Evolutionary conservation across 2,797 vertebrate species (phyloP).

Genomic region (Cirrhinus mrigala): DNA sequence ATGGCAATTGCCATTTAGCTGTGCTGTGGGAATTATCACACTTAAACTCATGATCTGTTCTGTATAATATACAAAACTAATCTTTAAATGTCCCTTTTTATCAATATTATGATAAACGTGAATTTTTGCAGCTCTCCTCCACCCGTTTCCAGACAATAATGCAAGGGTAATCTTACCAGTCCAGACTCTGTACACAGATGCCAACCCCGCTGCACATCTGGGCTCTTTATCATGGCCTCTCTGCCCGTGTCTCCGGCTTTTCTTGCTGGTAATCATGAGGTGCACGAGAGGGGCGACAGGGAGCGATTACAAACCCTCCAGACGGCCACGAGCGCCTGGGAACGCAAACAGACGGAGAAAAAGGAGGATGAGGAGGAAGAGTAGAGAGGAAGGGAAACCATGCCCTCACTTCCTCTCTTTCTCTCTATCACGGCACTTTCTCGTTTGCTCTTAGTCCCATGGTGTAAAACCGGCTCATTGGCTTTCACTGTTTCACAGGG

Average conservation of each 20-base stretch:
- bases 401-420: conserved; percentile 77
- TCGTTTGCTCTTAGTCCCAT: conserved; percentile 36
- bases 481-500: conserved; percentile 11
- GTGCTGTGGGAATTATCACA: neutral
- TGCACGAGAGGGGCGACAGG: conserved; percentile 57
- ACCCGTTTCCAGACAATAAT: conserved; percentile 65
- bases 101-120: conserved; percentile 41
- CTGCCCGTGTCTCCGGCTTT: conserved; percentile 65
- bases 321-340: conserved; percentile 66
- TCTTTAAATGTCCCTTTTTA: conserved; percentile 29
- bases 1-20: neutral
- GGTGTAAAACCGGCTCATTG: conserved; percentile 1
- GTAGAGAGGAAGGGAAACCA: conserved; percentile 68
- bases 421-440: conserved; percentile 64
- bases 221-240: conserved; percentile 75
- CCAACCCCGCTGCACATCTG: conserved; percentile 72
- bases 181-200: conserved; percentile 57
- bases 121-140: conserved; percentile 53
- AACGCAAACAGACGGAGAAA: conserved; percentile 66
- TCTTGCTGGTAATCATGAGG: conserved; percentile 69
- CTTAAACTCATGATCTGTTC: neutral
- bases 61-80: neutral
- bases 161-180: conserved; percentile 44
- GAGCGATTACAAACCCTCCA: conserved; percentile 74
- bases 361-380: conserved; percentile 38